phyloP scores from a whole-genome alignment of 2,888 invertebrate genomes.

The Coleophora flavipennella region DNA sequence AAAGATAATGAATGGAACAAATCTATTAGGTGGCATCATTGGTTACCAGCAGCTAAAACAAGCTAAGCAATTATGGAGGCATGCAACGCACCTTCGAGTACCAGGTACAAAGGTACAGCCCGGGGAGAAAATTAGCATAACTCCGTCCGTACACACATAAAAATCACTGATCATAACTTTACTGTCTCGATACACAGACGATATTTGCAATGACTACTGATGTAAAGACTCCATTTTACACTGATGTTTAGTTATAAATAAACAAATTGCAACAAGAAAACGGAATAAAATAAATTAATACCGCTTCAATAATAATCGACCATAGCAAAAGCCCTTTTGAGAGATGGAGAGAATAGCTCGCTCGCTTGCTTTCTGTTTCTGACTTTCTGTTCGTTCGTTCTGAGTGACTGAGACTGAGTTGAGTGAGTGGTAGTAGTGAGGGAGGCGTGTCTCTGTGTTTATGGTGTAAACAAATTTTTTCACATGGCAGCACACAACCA shows the following conservation, averaged over 20 bases:
- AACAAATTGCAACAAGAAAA: conserved; percentile 14
- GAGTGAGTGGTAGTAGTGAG: no score
- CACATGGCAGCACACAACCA: not conserved
- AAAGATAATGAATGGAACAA: conserved; percentile 23
- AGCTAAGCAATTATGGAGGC: conserved; percentile 23
- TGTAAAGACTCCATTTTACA: conserved; percentile 32
- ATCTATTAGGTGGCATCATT: not conserved
- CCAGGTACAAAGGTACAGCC: conserved; percentile 64
- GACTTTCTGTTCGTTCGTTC: not conserved
- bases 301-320: conserved; percentile 37
- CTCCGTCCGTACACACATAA: conserved; percentile 53
- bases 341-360: not conserved
- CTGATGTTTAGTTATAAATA: conserved; percentile 41
- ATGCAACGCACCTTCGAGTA: conserved; percentile 55
- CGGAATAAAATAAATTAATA: conserved; percentile 32
- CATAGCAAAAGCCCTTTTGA: conserved; percentile 29
- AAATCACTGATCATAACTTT: conserved; percentile 49
- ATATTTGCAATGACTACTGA: conserved; percentile 24
- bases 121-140: conserved; percentile 62
- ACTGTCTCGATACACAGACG: conserved; percentile 27
- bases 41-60: conserved; percentile 1
- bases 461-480: conserved; percentile 11
- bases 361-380: conserved; percentile 6
- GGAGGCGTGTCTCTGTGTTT: conserved; percentile 9
- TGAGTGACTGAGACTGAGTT: no score